Evolutionary conservation across 1,140 invertebrate species (phyloP).

Genomic region (Drosophila biarmipes): DNA sequence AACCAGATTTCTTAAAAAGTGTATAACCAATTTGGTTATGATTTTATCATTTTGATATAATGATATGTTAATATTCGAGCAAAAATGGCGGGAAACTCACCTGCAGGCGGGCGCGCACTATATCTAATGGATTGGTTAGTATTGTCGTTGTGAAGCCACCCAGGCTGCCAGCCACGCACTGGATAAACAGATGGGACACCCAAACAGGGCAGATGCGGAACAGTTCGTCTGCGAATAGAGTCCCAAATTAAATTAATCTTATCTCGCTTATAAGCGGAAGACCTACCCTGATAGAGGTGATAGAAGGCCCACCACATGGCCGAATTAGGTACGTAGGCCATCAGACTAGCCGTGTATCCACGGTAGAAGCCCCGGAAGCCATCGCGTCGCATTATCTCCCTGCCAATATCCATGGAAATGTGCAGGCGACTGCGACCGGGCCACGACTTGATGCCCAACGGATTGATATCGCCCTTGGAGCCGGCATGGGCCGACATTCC

Average conservation of each 20-base stretch:
- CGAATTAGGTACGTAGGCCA: conserved; percentile 97
- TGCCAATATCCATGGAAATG: conserved; percentile 88
- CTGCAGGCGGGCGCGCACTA: conserved; percentile 95
- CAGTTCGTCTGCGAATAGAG: conserved; percentile 88
- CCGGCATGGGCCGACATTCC: conserved; percentile 88
- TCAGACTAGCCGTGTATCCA: conserved; percentile 95
- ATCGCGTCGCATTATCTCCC: conserved; percentile 90
- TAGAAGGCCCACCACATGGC: conserved; percentile 99
- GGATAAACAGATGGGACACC: conserved; percentile 94
- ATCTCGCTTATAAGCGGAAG: conserved; percentile 1
- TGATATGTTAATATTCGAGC: too few species aligned
- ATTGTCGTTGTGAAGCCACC: conserved; percentile 96
- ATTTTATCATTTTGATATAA: neutral
- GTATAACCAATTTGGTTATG: too few species aligned
- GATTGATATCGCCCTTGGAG: conserved; percentile 87
- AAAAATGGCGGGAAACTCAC: conserved; percentile 84
- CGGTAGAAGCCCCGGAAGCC: conserved; percentile 96
- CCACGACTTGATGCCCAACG: conserved; percentile 88
- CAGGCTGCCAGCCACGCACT: conserved; percentile 94
- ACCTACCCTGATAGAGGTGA: conserved; percentile 95
- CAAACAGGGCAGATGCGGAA: conserved; percentile 89
- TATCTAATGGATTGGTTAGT: conserved; percentile 97
- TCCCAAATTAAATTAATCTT: conserved; percentile 26
- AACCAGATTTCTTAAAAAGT: too few species aligned
- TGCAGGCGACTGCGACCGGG: conserved; percentile 88